Evolutionary conservation across 2,888 invertebrate genomes (phyloP).

Genomic region (Drosophila acutilabella): DNA sequence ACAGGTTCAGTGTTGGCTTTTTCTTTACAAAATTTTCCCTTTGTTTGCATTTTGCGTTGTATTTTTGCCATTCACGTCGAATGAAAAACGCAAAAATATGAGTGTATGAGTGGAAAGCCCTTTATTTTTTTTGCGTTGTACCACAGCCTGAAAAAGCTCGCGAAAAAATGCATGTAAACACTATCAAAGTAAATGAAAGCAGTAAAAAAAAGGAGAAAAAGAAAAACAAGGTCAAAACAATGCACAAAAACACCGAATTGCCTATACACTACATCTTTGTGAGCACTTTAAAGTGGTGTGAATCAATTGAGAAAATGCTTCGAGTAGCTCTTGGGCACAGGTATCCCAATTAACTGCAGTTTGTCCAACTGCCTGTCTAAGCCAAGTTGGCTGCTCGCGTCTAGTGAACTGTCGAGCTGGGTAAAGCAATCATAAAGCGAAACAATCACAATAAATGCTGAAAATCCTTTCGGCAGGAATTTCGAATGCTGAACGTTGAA

Average conservation of each 20-base stretch:
- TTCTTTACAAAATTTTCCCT: slow-evolving; percentile 24
- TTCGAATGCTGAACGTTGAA: background rate
- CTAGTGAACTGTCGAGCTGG: background rate
- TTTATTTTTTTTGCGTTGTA: slow-evolving; percentile 5
- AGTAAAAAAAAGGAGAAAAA: background rate
- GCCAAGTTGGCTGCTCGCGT: background rate
- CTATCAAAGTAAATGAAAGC: slow-evolving; percentile 55
- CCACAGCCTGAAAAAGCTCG: slow-evolving; percentile 20
- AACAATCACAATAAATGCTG: slow-evolving; percentile 71
- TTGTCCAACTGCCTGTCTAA: background rate
- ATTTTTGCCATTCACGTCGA: slow-evolving; percentile 32
- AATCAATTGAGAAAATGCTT: slow-evolving; percentile 1
- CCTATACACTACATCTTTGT: slow-evolving; percentile 9
- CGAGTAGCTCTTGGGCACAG: background rate
- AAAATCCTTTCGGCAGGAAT: slow-evolving; percentile 43
- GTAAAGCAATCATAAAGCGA: slow-evolving; percentile 52
- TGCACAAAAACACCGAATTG: slow-evolving; percentile 20
- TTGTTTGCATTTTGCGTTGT: slow-evolving; percentile 16
- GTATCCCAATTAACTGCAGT: background rate
- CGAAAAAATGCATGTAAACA: slow-evolving; percentile 53
- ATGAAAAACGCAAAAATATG: slow-evolving; percentile 32
- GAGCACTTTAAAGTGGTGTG: background rate
- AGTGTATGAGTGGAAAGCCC: slow-evolving; percentile 6
- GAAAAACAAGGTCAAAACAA: slow-evolving; percentile 16
- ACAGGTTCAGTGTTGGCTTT: slow-evolving; percentile 32